These are phyloP conservation scores for Geococcyx californianus DNA, from an alignment of 2,113 vertebrate species.

Conservation along the genomic window DNA sequence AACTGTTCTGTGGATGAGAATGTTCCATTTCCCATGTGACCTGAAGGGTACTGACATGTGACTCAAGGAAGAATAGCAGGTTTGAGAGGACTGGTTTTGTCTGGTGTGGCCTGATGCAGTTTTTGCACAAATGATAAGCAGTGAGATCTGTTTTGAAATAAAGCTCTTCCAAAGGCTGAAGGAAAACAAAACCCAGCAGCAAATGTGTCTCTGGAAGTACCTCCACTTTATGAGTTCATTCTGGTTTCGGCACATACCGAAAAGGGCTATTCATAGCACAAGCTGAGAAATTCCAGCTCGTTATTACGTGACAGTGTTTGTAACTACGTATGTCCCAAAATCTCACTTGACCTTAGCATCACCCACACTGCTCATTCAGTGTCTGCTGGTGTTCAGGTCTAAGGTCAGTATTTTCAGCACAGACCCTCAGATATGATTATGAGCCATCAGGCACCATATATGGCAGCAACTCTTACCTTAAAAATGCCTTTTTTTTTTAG, in stretches of 20 bases:
- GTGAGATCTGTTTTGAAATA: neutral
- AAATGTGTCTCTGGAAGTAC: neutral
- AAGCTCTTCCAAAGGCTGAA: neutral
- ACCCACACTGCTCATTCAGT: neutral
- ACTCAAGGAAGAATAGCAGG: neutral
- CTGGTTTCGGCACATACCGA: neutral
- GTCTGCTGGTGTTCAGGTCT: neutral
- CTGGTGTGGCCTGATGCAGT: too few species aligned
- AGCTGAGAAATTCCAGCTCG: conserved; percentile 6
- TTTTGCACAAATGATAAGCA: neutral
- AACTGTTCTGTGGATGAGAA: neutral
- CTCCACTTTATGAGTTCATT: neutral
- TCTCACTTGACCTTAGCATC: neutral
- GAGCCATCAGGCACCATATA: neutral
- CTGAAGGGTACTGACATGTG: neutral
- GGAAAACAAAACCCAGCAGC: neutral
- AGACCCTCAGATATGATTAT: rapidly evolving
- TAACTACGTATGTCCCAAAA: neutral
- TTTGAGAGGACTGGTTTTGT: neutral
- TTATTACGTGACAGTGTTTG: neutral
- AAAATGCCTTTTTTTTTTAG: neutral
- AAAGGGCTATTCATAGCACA: conserved; percentile 10
- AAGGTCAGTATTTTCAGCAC: conserved; percentile 15
- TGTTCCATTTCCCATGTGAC: neutral
- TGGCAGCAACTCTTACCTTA: neutral